These are phyloP conservation scores for Myiotriccus ornatus DNA, from an alignment of 2,797 vertebrate species.

Conservation along the genomic window DNA sequence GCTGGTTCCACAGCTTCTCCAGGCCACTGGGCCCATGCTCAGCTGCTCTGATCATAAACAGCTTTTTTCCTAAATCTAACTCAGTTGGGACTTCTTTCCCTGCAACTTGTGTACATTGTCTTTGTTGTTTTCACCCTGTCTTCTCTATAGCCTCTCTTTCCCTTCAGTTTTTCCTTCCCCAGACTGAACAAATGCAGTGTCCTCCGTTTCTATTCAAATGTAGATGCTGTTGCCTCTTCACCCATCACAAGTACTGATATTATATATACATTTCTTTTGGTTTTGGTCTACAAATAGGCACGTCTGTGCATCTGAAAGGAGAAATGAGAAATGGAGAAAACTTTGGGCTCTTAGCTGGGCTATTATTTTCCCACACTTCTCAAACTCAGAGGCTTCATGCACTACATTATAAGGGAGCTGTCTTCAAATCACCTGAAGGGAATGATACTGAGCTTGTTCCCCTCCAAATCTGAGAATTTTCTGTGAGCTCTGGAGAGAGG, in stretches of 20 bases:
- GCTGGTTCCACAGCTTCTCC: not conserved
- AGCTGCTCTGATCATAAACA: not conserved
- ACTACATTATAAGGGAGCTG: not conserved
- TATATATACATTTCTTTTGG: not conserved
- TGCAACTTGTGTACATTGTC: not conserved
- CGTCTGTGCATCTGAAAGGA: not conserved
- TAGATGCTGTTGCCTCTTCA: not conserved
- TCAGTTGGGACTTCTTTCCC: not conserved
- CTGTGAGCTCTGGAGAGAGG: not conserved
- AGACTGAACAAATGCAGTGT: not conserved
- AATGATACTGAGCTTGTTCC: not conserved
- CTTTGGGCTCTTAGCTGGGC: not conserved
- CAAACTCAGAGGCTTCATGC: not conserved
- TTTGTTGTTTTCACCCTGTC: not conserved
- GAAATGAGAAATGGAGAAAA: not conserved
- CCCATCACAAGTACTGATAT: not conserved
- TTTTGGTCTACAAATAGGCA: not conserved
- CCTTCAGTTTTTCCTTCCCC: not conserved
- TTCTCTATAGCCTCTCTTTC: not conserved
- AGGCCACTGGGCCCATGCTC: not conserved
- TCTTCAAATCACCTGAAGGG: not conserved
- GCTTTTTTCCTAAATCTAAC: not conserved
- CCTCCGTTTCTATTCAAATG: not conserved
- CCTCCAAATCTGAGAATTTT: not conserved
- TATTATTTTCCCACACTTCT: not conserved